A percentile compares a stretch with the other conserved stretches of the same genome.
These are phyloP conservation scores for Fabriciana adippe DNA, from an alignment of 2,888 invertebrate genomes.

Conservation along the genomic window DNA sequence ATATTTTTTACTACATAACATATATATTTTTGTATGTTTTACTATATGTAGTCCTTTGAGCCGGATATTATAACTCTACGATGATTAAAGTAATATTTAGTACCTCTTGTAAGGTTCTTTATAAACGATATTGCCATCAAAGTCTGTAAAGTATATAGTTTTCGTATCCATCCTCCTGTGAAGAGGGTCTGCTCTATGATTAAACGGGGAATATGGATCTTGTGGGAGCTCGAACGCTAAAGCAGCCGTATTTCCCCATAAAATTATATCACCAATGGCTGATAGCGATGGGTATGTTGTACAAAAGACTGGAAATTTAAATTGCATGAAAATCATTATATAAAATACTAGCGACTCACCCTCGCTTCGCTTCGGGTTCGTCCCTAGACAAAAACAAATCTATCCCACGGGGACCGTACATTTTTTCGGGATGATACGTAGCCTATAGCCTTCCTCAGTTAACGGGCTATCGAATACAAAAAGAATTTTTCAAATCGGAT, in stretches of 20 bases:
- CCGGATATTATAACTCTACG: not conserved
- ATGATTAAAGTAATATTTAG: constrained; percentile 22
- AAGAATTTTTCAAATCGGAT: no score
- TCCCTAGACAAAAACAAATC: no score
- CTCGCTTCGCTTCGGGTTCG: no score
- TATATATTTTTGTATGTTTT: not conserved
- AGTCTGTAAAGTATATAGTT: constrained; percentile 64
- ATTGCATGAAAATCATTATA: not conserved
- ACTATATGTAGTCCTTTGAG: not conserved
- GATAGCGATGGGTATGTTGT: constrained; percentile 79
- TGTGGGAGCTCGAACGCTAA: constrained; percentile 90
- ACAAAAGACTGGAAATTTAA: constrained; percentile 81
- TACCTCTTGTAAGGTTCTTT: constrained; percentile 67
- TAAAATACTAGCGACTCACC: no score
- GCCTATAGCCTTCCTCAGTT: no score
- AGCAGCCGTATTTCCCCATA: constrained; percentile 88
- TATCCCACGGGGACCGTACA: no score
- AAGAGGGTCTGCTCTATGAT: constrained; percentile 71
- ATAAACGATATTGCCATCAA: constrained; percentile 61
- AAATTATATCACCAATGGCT: constrained; percentile 81
- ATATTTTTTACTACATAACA: not conserved
- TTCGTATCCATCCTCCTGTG: constrained; percentile 69
- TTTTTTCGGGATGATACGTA: no score
- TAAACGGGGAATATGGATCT: constrained; percentile 78
- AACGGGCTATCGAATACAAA: no score